phyloP scores from a whole-genome alignment of 2,797 vertebrate genomes.

The Pseudochaenichthys georgianus region DNA sequence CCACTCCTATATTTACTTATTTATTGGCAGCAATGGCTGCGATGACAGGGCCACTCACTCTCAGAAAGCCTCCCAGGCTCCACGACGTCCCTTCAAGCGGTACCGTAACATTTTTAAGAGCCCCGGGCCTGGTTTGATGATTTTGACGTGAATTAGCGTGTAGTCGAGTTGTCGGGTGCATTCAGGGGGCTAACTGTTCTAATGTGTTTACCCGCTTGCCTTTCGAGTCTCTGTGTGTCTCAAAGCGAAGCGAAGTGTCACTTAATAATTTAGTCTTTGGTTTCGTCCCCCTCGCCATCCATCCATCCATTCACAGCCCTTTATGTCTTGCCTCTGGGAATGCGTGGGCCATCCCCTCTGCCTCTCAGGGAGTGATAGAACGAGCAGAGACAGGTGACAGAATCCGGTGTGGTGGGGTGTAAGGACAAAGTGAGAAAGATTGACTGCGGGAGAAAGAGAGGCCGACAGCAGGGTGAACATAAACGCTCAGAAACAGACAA shows the following conservation, averaged over 20 bases:
- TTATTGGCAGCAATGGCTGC: slow-evolving; percentile 82
- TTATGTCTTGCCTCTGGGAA: slow-evolving; percentile 85
- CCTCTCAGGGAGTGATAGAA: slow-evolving; percentile 74
- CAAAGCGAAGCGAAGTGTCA: slow-evolving; percentile 81
- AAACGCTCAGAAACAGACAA: slow-evolving; percentile 39
- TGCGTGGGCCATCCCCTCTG: slow-evolving; percentile 69
- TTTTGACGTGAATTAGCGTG: slow-evolving; percentile 86
- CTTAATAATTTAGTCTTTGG: slow-evolving; percentile 90
- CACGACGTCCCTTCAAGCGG: slow-evolving; percentile 74
- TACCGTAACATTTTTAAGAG: slow-evolving; percentile 81
- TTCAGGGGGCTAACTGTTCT: slow-evolving; percentile 89
- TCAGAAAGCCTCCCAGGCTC: slow-evolving; percentile 75
- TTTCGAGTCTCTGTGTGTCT: slow-evolving; percentile 65
- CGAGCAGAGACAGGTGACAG: slow-evolving; percentile 78
- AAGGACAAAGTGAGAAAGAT: slow-evolving; percentile 58
- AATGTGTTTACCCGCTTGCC: slow-evolving; percentile 87
- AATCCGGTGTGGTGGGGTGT: slow-evolving; percentile 56
- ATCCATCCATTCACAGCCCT: slow-evolving; percentile 77
- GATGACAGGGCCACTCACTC: slow-evolving; percentile 82
- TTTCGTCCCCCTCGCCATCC: slow-evolving; percentile 73
- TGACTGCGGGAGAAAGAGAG: slow-evolving; percentile 51
- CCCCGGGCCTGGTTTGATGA: slow-evolving; percentile 80
- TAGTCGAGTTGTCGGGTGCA: slow-evolving; percentile 86
- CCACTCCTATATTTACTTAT: slow-evolving; percentile 84
- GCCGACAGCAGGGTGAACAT: slow-evolving; percentile 53